Percentiles rank a stretch among this genome's conserved stretches.
These are phyloP conservation scores for Cherax quadricarinatus DNA, from an alignment of 1,140 invertebrate genomes.

Conservation along the genomic window DNA sequence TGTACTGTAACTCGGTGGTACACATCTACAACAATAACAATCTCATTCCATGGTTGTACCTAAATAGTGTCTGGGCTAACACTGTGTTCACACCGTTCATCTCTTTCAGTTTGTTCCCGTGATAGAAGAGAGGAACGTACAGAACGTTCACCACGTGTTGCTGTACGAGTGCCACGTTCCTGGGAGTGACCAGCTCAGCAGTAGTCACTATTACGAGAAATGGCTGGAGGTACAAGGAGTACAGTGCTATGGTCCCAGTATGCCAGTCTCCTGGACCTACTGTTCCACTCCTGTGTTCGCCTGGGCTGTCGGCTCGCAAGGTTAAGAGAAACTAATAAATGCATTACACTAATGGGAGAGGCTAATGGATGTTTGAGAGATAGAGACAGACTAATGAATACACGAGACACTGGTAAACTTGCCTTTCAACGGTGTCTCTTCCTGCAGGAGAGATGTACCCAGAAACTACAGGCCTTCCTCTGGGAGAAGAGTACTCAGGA, in stretches of 20 bases:
- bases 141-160: constrained; percentile 84
- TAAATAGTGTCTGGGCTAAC: too few relatives aligned
- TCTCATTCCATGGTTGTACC: too few relatives aligned
- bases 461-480: constrained; percentile 87
- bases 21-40: too few relatives aligned
- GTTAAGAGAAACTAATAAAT: constrained; percentile 80
- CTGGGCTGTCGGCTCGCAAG: constrained; percentile 88
- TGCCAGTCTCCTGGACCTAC: constrained; percentile 85
- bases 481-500: constrained; percentile 83
- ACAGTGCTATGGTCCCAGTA: constrained; percentile 82
- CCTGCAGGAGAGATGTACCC: constrained; percentile 83
- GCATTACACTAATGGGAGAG: constrained; percentile 79
- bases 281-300: constrained; percentile 89
- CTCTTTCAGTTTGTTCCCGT: constrained; percentile 29
- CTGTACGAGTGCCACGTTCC: constrained; percentile 81
- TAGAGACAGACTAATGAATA: constrained; percentile 79
- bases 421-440: constrained; percentile 78
- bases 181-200: neutral
- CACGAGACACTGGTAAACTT: constrained; percentile 82
- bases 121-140: constrained; percentile 77
- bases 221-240: constrained; percentile 78
- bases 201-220: constrained; percentile 5
- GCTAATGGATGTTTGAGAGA: neutral
- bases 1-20: too few relatives aligned
- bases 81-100: too few relatives aligned